Evolutionary conservation across 2,797 vertebrate species (phyloP), one percentile per base, ranked within the genome.

Genomic region (Liasis olivaceus): DNA sequence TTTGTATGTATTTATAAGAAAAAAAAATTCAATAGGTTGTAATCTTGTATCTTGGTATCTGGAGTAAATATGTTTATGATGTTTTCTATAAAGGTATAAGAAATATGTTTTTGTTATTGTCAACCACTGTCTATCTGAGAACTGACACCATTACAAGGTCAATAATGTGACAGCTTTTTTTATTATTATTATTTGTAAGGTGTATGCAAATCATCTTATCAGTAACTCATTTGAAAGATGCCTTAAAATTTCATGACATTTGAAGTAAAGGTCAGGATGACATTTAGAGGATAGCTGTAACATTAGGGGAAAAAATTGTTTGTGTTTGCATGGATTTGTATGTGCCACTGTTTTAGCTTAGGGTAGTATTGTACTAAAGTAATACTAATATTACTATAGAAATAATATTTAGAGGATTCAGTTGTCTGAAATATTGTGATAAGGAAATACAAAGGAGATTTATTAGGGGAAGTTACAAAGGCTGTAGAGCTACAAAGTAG

Each of bases 221-320:
- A 26, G 85, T 69, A 69, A 95, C 90, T 36, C 91, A 93, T 88
- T 88, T 91, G 24, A 36, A 36, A 15, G n/a, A 91, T 92, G 54
- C 31, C 14, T 93, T 94, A 0, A 28, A 94, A 93, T 59, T 58
- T 94, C 88, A 94, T 64, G 91, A 94, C 94, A 92, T 86, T 91
- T 93, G 58, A 36, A 77, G 77, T 2, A 90, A 91, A 77, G 85
- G 56, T 69, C 51, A 47, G 54, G n/a, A 60, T 12, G 24, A 81
- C 72, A 81, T 81, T 81, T 47, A 81, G 20, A 81, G 36, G 36
- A 81, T 47, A 36, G 72, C 72, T 47, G 20, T 8, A 47, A 81
- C 22, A 81, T 24, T 36, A 81, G 72, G 36, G 36, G 36, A 36
- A 24, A 81, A 24, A 0, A 24, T 4, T 5, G 36, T 36, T 36